Conservation (phyloP, 2,113 vertebrate genomes). For the Engraulis encrasicolus region DNA sequence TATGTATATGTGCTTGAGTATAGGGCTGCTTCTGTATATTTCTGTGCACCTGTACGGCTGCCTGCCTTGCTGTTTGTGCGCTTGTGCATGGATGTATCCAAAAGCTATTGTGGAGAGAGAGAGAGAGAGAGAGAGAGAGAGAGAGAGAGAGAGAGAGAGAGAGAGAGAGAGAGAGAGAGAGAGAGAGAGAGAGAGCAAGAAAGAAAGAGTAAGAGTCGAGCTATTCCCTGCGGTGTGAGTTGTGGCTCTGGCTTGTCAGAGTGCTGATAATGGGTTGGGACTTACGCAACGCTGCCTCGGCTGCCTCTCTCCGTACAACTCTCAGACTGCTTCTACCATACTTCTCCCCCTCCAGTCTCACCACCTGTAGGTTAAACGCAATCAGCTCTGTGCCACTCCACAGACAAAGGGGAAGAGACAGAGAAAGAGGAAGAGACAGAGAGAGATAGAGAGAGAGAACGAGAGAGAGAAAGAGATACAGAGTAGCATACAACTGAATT, state of each 20-base stretch:
- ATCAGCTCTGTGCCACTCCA: conserved; percentile 9
- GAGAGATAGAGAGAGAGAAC: neutral
- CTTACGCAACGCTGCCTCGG: neutral
- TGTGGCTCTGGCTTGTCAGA: conserved; percentile 6
- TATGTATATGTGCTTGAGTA: neutral
- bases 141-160: neutral
- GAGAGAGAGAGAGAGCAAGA: neutral
- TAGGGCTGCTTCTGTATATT: neutral
- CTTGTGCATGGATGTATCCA: neutral
- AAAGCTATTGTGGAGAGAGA: neutral
- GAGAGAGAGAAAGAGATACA: neutral
- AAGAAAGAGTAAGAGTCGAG: neutral
- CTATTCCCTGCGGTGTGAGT: neutral
- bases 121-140: neutral
- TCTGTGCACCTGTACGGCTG: neutral
- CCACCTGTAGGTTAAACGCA: conserved; percentile 17
- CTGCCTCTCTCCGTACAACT: conserved; percentile 5
- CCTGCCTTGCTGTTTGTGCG: neutral
- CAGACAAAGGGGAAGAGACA: neutral
- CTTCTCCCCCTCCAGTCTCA: neutral
- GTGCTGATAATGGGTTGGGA: conserved; percentile 5
- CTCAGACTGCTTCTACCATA: neutral
- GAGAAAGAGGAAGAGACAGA: neutral
- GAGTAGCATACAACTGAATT: neutral
- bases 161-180: neutral